Evolutionary conservation across 2,888 invertebrate genomes (phyloP).

Genomic region (Glyphotaelius pellucidus): DNA sequence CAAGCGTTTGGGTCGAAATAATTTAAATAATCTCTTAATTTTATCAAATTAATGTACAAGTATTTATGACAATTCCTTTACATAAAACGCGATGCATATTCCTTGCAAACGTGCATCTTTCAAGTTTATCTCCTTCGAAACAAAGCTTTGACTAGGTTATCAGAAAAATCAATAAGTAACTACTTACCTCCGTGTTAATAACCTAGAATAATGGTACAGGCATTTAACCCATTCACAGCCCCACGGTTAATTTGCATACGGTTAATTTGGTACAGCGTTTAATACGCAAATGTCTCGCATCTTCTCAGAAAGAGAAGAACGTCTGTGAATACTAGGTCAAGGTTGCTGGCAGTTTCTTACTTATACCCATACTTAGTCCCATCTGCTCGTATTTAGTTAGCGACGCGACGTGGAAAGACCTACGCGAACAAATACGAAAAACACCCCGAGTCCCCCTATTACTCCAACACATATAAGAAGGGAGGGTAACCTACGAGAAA

Average conservation of each 20-base stretch:
- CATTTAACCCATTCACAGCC: neutral
- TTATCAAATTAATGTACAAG: neutral
- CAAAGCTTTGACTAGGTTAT: neutral
- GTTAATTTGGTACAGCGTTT: neutral
- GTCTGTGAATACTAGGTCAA: conserved; percentile 58
- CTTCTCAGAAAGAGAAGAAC: conserved; percentile 9
- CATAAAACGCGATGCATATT: neutral
- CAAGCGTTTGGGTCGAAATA: neutral
- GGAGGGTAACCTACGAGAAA: conserved; percentile 41
- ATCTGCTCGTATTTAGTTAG: conserved; percentile 63
- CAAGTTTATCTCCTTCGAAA: neutral
- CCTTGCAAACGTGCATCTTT: neutral
- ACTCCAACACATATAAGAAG: conserved; percentile 44
- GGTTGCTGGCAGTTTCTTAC: conserved; percentile 55
- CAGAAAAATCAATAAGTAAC: neutral
- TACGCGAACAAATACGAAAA: conserved; percentile 34
- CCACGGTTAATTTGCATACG: neutral
- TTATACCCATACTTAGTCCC: conserved; percentile 52
- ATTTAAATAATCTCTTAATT: neutral
- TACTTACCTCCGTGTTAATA: neutral
- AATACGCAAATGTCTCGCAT: conserved; percentile 8
- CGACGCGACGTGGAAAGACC: conserved; percentile 53
- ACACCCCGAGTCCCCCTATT: conserved; percentile 33
- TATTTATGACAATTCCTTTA: neutral
- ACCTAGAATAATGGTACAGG: neutral